Evolutionary conservation across 2,888 invertebrate genomes (phyloP), one percentile per base, ranked within the genome.

Genomic region (Chaetogeoica ovagalla): DNA sequence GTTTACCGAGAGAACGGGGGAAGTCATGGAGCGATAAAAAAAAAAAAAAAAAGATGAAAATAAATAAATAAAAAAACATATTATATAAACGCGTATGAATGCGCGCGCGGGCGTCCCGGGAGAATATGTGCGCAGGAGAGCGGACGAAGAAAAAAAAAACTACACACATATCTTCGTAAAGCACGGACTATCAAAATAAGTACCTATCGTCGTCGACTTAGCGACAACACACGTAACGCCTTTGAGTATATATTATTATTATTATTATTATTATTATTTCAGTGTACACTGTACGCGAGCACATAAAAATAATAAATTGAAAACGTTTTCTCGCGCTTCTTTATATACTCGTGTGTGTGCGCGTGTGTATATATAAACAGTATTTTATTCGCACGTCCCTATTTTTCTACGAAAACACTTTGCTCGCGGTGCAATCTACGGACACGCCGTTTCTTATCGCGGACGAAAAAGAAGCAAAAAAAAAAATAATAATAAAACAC

Each of bases 1-100:
- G 70, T 79, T 79, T 79, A 70, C 77, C 77, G 52, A 70, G 57
- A 75, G 75, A 66, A 66, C 66, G 30, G 4, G 77, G 77, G 77
- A 79, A 79, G 77, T 79, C 77, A 79, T 79, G 77, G 77, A 70
- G 77, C 77, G 77, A 79, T 79, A 79, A 79, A 79, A 69, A 79
- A 6, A 43, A 43, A 43, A 43, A 4, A 43, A 43, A 43, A 4
- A 59, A 75, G 5, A n/a, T n/a, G n/a, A n/a, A n/a, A n/a, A n/a
- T n/a, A n/a, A n/a, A n/a, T n/a, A 55, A 11, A 70, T 9, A 65
- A 2, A 17, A 15, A 66, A 11, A 65, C 65, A 43, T 11, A 48
- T 48, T 48, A 48, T 15, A 48, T 2, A 37, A n/a, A 55, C 65
- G 19, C 30, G 30, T 30, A 60, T 71, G 48, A 48, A 48, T 52